Conservation (phyloP, 1,140 invertebrate genomes). For the Formica selysi region DNA sequence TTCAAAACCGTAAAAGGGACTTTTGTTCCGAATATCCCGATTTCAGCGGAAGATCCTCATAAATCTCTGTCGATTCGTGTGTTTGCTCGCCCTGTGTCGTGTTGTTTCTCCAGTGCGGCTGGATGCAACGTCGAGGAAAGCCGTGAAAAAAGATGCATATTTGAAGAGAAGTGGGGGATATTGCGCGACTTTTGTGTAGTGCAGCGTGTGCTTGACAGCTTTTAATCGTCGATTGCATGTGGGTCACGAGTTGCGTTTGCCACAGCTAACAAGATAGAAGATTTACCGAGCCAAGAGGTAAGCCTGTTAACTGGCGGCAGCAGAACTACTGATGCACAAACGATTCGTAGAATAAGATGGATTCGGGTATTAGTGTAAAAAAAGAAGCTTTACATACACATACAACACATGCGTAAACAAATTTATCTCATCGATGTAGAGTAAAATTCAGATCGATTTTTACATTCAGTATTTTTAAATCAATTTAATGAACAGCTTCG, state of each 20-base stretch:
- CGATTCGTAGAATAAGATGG: slow-evolving; percentile 4
- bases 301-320: slow-evolving; percentile 79
- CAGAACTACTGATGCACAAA: not conserved
- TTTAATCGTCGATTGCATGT: slow-evolving; percentile 85
- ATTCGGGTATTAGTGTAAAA: not conserved
- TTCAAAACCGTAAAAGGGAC: not conserved
- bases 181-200: slow-evolving; percentile 1
- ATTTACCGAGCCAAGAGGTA: slow-evolving; percentile 82
- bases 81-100: not conserved
- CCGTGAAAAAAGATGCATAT: slow-evolving; percentile 1
- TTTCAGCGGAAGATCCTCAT: not conserved
- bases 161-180: not conserved
- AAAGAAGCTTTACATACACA: not conserved
- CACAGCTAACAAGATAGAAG: slow-evolving; percentile 84
- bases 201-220: slow-evolving; percentile 72
- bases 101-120: slow-evolving; percentile 9
- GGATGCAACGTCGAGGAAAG: not conserved
- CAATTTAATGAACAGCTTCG: not conserved
- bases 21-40: not conserved
- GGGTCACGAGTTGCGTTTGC: slow-evolving; percentile 84
- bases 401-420: not conserved
- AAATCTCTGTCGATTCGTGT: not conserved
- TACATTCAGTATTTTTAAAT: not conserved
- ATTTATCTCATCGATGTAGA: not conserved
- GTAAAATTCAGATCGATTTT: not conserved